Evolutionary conservation across 2,797 vertebrate genomes (phyloP).

Genomic region (Chaenodraco wilsoni): DNA sequence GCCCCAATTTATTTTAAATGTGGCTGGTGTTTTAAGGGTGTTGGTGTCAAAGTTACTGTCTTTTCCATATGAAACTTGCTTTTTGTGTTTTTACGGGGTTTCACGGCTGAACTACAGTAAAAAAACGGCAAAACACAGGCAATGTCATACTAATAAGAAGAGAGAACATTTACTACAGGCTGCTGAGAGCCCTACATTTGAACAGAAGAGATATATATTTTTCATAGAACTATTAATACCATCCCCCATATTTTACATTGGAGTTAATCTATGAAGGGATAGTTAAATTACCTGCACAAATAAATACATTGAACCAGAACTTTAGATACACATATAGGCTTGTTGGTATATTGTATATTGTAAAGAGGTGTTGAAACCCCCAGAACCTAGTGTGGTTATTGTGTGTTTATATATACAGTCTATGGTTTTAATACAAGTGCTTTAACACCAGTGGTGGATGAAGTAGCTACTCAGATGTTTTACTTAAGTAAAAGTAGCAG

Average conservation of each 20-base stretch:
- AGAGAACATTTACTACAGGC: not conserved
- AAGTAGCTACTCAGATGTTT: not conserved
- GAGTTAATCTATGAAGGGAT: not conserved
- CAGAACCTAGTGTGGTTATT: no score
- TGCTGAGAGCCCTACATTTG: not conserved
- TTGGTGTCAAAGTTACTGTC: not conserved
- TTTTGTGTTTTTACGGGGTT: not conserved
- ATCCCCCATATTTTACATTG: no score
- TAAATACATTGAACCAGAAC: not conserved
- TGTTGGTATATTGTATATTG: not conserved
- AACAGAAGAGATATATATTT: not conserved
- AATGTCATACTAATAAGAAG: not conserved
- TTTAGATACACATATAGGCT: not conserved
- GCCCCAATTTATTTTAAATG: not conserved
- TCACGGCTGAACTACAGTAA: not conserved
- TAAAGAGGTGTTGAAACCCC: no score
- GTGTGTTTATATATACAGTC: not conserved
- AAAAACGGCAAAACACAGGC: not conserved
- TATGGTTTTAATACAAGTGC: not conserved
- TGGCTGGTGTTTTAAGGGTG: not conserved
- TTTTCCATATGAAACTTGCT: not conserved
- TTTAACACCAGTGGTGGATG: not conserved
- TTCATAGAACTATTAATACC: no score
- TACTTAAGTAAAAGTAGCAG: not conserved
- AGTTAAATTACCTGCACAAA: not conserved